Base-by-base conservation (phyloP, 2,888 invertebrate species). In the Epinotia bilunana region DNA sequence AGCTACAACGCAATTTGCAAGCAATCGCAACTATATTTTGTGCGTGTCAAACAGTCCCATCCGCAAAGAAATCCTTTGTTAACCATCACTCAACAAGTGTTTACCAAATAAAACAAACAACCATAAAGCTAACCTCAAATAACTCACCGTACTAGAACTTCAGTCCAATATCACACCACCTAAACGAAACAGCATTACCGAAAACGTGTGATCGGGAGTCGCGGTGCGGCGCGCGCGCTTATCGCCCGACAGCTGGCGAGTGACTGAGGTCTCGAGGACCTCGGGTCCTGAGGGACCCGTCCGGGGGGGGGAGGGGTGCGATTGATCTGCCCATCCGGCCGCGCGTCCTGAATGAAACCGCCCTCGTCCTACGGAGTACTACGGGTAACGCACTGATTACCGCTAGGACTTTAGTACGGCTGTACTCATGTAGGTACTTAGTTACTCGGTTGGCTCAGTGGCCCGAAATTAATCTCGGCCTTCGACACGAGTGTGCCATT, bases 301-400 rank as follows among this genome's bases (percentile, higher is more conserved):
- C 20, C 1, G 77, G 79, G 80, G 79, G 82, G 80, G 80, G 85
- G 85, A 86, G 83, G 81, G 83, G 79, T 84, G 84, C 88, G 91
- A 93, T 93, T 93, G 93, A 93, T 93, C 91, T 90, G 91, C 86
- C 86, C 84, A 86, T 90, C 90, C 90, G 87, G 84, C 83, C 84
- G 84, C 82, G 83, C 85, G 87, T 88, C 87, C 88, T 90, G 90
- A 88, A 89, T 88, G 89, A 86, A 87, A 87, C 82, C 83, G 86
- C 87, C 87, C 87, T 83, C 83, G 80, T 79, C 79, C 77, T 81
- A 80, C 82, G 83, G 81, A 73, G 67, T 67, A 73, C 69, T 23
- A 72, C 63, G 43, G 20, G 39, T 39, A 57, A 55, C 39, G 61
- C 60, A 65, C 61, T 60, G 18, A 33, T 61, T 49, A 28, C 28